Evolutionary conservation across 2,888 invertebrate genomes (phyloP), one percentile per base, ranked within the genome.

Genomic region (Osmoderma eremita): DNA sequence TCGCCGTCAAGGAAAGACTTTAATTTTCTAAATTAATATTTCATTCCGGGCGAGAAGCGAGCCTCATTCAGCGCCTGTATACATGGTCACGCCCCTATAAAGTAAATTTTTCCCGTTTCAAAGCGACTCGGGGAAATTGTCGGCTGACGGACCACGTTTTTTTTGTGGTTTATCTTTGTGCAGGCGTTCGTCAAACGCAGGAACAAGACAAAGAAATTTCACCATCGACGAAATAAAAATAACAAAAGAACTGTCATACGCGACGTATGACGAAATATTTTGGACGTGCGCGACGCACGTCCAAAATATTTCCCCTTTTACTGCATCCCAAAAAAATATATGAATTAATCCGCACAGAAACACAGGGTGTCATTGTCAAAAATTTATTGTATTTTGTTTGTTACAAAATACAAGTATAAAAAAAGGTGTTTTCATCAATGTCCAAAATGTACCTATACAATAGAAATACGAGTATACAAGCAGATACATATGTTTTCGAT

Each of bases 11-110:
- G 38, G 54, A 54, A 41, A 61, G 58, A 61, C 58, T 61, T 61
- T 61, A 61, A 61, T 61, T 61, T 61, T 61, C 58, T 48, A 61
- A 61, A 61, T 61, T 61, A 61, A 61, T 61, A 61, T 61, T 61
- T 61, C 45, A 45, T 61, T 61, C 45, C 54, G 39, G 54, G 50
- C 42, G 42, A 42, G 42, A 42, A 42, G 17, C 42, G 42, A 42
- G 17, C 15, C 12, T 42, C 17, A 15, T 42, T 42, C 30, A 30
- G 42, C 17, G 17, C 17, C 15, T 42, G 17, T 42, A 10, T 41
- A 41, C 41, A 42, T 42, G 17, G 15, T 5, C n/a, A 42, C 42
- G 42, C 12, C 10, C 10, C 10, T 17, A 42, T 42, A 42, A 42
- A 17, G 42, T 17, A 17, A 5, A 17, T 17, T 50, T 50, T 50